Evolutionary conservation across 2,888 invertebrate genomes (phyloP).

Genomic region (Archips crataeganus): DNA sequence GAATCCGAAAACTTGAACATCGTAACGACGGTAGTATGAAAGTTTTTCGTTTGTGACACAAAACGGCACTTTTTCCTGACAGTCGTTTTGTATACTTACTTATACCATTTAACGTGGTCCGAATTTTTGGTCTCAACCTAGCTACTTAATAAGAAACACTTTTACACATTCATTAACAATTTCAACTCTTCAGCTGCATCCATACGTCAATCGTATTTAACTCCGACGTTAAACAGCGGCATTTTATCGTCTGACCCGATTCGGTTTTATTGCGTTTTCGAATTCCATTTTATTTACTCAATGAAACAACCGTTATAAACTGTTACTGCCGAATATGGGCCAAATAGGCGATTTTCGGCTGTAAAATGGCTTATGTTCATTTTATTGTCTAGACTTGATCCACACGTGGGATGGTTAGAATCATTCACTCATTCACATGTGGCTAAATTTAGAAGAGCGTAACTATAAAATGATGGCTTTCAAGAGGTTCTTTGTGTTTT

Average conservation of each 20-base stretch:
- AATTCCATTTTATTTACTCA: constrained; percentile 48
- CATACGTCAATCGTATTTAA: constrained; percentile 22
- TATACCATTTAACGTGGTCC: too few relatives aligned
- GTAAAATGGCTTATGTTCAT: constrained; percentile 58
- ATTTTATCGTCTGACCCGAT: constrained; percentile 50
- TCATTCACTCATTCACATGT: constrained; percentile 16
- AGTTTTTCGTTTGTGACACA: too few relatives aligned
- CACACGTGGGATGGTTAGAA: constrained; percentile 8
- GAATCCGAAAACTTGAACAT: too few relatives aligned
- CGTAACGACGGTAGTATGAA: too few relatives aligned
- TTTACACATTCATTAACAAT: background rate
- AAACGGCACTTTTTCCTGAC: too few relatives aligned
- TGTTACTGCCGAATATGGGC: constrained; percentile 56
- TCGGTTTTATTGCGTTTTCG: constrained; percentile 57
- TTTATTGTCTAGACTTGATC: constrained; percentile 53
- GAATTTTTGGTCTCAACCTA: too few relatives aligned
- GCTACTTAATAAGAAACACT: background rate
- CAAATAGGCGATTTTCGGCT: constrained; percentile 56
- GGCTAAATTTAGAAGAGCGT: constrained; percentile 26
- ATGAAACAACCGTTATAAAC: constrained; percentile 58
- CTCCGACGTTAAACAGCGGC: constrained; percentile 18
- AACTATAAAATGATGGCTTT: background rate
- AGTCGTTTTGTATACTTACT: too few relatives aligned
- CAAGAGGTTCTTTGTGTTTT: background rate
- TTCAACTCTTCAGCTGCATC: constrained; percentile 5